Evolutionary conservation across 2,797 vertebrate species (phyloP).

Genomic region (Picus viridis): DNA sequence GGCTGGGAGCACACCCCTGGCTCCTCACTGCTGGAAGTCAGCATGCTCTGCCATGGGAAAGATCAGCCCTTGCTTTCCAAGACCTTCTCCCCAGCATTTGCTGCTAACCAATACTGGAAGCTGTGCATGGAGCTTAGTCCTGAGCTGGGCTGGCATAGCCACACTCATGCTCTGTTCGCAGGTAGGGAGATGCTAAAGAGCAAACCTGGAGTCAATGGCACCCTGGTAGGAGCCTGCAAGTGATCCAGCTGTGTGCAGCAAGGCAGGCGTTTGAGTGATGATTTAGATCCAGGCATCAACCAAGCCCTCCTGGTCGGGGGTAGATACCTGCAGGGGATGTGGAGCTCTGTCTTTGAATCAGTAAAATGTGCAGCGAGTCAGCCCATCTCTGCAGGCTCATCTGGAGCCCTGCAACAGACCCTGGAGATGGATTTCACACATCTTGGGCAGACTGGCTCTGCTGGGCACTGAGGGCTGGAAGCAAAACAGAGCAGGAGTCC

Average conservation of each 20-base stretch:
- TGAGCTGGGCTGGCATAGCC: not conserved
- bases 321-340: not conserved
- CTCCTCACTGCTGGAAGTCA: not conserved
- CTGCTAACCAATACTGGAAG: not conserved
- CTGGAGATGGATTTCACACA: not conserved
- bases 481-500: not conserved
- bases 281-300: not conserved
- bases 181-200: not conserved
- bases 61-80: not conserved
- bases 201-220: not conserved
- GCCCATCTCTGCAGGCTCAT: not conserved
- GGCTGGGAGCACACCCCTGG: not conserved
- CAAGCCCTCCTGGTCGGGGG: not conserved
- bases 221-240: not conserved
- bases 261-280: not conserved
- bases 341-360: not conserved
- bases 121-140: not conserved
- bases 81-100: not conserved
- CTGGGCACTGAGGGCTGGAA: not conserved
- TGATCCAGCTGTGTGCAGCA: accelerated
- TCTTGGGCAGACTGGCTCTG: accelerated
- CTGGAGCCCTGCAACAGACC: not conserved
- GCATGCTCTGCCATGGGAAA: not conserved
- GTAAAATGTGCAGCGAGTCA: not conserved
- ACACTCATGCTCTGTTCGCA: accelerated